A percentile compares a stretch with the other conserved stretches of the same genome.
Conservation (phyloP, 2,113 vertebrate genomes). For the Salvelinus alpinus region DNA sequence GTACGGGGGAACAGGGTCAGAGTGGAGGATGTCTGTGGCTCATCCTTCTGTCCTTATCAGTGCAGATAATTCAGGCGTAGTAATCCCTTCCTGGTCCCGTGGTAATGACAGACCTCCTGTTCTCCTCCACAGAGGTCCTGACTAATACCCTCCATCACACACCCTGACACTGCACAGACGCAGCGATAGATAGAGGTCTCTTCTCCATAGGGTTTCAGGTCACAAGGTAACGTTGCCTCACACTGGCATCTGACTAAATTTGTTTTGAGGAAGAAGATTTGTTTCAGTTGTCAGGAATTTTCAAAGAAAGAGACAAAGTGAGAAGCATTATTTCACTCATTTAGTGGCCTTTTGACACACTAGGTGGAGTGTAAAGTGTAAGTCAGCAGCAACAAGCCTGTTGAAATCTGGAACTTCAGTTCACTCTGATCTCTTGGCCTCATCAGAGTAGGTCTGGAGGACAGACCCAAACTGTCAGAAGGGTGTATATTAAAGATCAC, state of each 20-base stretch:
- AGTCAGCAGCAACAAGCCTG: too few relatives aligned
- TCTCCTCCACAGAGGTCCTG: slow-evolving; percentile 55
- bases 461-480: background rate
- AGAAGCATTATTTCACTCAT: background rate
- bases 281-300: too few relatives aligned
- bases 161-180: background rate
- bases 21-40: background rate
- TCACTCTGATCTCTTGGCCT: background rate
- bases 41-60: slow-evolving; percentile 62
- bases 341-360: background rate
- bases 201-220: too few relatives aligned
- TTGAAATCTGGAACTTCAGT: background rate
- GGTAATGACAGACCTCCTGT: slow-evolving; percentile 56
- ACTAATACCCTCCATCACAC: slow-evolving; percentile 28
- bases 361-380: too few relatives aligned
- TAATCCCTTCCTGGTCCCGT: slow-evolving; percentile 57
- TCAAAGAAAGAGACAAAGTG: too few relatives aligned
- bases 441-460: background rate
- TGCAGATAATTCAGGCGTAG: slow-evolving; percentile 45
- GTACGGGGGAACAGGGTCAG: too few relatives aligned
- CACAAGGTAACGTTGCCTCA: too few relatives aligned
- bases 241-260: too few relatives aligned
- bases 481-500: background rate
- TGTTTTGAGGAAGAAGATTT: too few relatives aligned
- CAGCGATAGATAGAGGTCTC: too few relatives aligned